A percentile compares a stretch with the other conserved stretches of the same genome.
Evolutionary conservation across 2,888 invertebrate genomes (phyloP).

Genomic region (Sarcophaga carnaria): DNA sequence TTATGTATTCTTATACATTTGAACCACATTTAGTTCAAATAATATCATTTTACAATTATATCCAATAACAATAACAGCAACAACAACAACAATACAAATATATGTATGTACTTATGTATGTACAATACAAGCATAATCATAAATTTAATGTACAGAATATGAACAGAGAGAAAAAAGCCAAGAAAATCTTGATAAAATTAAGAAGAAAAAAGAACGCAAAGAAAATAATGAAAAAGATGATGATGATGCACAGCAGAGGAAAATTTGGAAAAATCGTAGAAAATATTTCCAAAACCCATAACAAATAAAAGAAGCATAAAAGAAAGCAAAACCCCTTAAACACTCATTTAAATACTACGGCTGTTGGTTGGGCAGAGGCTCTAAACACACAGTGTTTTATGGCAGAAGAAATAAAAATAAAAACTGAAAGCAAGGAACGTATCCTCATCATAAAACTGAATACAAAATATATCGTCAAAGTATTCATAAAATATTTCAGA

Average conservation of each 20-base stretch:
- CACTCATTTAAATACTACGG: slow-evolving; percentile 12
- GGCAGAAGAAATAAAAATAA: slow-evolving; percentile 6
- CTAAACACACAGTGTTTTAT: background rate
- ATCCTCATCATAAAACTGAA: slow-evolving; percentile 37
- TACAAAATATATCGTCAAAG: slow-evolving; percentile 58
- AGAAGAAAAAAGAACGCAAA: background rate
- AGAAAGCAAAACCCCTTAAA: background rate
- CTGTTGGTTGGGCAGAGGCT: no score
- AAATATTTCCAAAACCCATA: background rate
- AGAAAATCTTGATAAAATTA: background rate
- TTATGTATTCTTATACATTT: slow-evolving; percentile 46
- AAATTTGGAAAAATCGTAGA: background rate
- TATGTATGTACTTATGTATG: background rate
- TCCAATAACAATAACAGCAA: background rate
- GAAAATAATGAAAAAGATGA: background rate
- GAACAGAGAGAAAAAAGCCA: background rate
- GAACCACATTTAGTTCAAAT: slow-evolving; percentile 68
- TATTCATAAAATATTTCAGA: slow-evolving; percentile 46
- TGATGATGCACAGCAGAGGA: no score
- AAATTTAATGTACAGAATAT: slow-evolving; percentile 31
- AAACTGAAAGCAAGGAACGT: no score
- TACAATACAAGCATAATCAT: background rate
- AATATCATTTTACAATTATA: slow-evolving; percentile 67
- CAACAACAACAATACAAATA: slow-evolving; percentile 9
- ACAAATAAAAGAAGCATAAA: background rate